Base-by-base conservation (phyloP, 2,888 invertebrate species). In the Acrobasis suavella region DNA sequence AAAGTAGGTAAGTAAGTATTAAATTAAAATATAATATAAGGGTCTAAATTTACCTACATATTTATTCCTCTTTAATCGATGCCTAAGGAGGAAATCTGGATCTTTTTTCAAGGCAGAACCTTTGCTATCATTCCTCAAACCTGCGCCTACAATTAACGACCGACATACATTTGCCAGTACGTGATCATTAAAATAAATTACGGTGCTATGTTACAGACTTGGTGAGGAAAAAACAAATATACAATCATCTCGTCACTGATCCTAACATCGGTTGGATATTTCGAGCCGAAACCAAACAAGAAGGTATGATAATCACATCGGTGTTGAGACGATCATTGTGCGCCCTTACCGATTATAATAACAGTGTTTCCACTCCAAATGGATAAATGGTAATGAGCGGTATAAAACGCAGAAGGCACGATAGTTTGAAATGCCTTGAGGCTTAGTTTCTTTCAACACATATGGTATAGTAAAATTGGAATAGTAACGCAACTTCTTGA, bases 381-480 rank as follows among this genome's bases (percentile, higher is more conserved):
- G 84, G 80, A 85, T 88, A 84, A 85, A 87, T 83, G 80, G 84
- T 91, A 89, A 91, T 89, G 82, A 87, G 82, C 74, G 81, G 84
- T 80, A 73, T 72, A 65, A 73, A 73, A 70, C 73, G 81, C 81
- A 80, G 79, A 81, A 82, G 77, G 81, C 79, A 79, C 73, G 80
- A 80, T 83, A 83, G 84, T 81, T 83, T 83, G 83, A 85, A 76
- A 82, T 83, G 86, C 89, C 91, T 82, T 66, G 68, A 78, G 87
- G 87, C 83, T 65, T 72, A 77, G 81, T 85, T 89, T 89, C 91
- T 91, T 91, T 92, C 91, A 89, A 89, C 92, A 88, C 90, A 83
- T 89, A 83, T 80, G 74, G 77, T 78, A 84, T 86, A 56, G 56
- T 56, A 56, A 14, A 56, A 42, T 56, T 42, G 1, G 12, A 22